phyloP scores from a whole-genome alignment of 2,797 vertebrate species.

The Phalloptychus januarius region DNA sequence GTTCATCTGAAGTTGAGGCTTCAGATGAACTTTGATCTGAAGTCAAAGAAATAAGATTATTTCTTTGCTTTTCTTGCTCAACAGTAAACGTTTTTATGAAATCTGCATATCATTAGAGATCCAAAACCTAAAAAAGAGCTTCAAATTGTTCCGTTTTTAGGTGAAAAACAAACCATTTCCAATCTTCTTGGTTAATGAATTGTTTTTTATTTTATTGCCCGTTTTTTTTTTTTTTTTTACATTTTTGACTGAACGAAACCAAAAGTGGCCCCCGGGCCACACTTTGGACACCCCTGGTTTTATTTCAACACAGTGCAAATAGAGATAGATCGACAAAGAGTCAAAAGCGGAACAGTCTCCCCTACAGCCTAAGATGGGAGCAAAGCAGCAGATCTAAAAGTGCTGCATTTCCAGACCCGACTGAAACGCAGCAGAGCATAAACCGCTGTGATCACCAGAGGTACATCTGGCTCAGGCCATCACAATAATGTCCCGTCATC shows the following conservation, averaged over 20 bases:
- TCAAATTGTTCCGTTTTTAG: background rate
- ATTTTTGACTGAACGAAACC: too few relatives aligned
- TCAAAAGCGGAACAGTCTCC: background rate
- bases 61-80: too few relatives aligned
- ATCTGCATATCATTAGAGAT: too few relatives aligned
- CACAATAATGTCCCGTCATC: background rate
- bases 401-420: background rate
- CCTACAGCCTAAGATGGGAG: background rate
- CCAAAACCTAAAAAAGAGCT: background rate
- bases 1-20: background rate
- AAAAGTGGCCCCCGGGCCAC: too few relatives aligned
- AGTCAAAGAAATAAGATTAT: too few relatives aligned
- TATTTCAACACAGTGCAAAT: background rate
- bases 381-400: background rate
- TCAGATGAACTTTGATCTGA: too few relatives aligned
- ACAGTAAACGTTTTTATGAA: too few relatives aligned
- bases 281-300: too few relatives aligned
- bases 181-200: too few relatives aligned
- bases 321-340: background rate
- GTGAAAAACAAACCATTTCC: background rate
- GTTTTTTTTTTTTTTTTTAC: too few relatives aligned
- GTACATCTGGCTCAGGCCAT: background rate
- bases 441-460: background rate
- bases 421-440: background rate
- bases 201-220: too few relatives aligned